Evolutionary conservation across 2,888 invertebrate species (phyloP), one percentile per base, ranked within the genome.

Genomic region (Brachyptera risi): DNA sequence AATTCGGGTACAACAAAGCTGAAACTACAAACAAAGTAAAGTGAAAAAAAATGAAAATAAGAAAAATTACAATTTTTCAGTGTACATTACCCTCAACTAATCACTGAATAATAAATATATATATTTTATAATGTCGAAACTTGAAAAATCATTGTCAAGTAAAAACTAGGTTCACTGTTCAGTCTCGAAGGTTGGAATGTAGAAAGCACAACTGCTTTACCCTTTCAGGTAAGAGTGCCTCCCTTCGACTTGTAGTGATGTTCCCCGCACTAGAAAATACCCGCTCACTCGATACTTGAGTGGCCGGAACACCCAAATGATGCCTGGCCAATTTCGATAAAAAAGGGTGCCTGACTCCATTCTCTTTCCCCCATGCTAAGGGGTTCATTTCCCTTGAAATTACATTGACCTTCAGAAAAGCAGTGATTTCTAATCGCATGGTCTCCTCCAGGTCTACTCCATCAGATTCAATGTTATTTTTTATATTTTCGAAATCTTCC

Each of bases 341-440:
- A 65, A 66, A 64, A 64, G 64, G 67, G 65, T 67, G 65, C 65
- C 67, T 67, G 66, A 66, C 65, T 67, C 64, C 65, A 61, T n/a
- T 56, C 31, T 31, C 11, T 61, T 51, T 60, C 64, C 57, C 51
- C 60, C 60, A 64, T 59, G 62, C 59, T 62, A 63, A 66, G 65
- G 66, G 65, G 65, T 68, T 68, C 65, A 66, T 67, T 65, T 63
- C 59, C 63, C 65, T 49, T 59, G 40, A 59, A 56, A 35, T 54
- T 62, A 56, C 59, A 54, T 59, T 62, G 60, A 62, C 50, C 62
- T 62, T 58, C 58, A 59, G 60, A 65, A 62, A 61, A 31, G 42
- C 11, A n/a, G 15, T 21, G 11, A 44, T 21, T 44, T 44, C 44
- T 44, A n/a, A n/a, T n/a, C n/a, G n/a, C n/a, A n/a, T n/a, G n/a